Evolutionary conservation across 1,140 invertebrate species (phyloP).

Genomic region (Euschistus heros): DNA sequence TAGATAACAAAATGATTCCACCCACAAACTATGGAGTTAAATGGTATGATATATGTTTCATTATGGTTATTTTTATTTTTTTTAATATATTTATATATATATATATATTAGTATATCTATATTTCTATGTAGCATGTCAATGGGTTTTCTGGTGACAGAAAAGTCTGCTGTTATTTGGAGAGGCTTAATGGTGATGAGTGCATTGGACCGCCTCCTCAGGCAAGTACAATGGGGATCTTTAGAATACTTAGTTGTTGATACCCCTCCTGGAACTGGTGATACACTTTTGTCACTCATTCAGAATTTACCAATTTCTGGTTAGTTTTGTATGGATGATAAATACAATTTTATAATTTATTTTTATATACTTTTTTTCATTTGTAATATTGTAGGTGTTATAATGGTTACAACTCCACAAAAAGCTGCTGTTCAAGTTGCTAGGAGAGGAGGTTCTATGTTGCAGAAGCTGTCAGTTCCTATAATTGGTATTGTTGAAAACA

Average conservation of each 20-base stretch:
- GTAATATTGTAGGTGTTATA: conserved; percentile 47
- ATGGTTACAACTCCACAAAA: conserved; percentile 79
- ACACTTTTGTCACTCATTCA: conserved; percentile 79
- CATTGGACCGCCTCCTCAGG: conserved; percentile 68
- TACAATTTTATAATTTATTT: neutral
- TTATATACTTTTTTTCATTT: neutral
- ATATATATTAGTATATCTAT: neutral
- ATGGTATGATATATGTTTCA: conserved; percentile 1
- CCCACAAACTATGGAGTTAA: conserved; percentile 82
- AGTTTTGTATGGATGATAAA: neutral
- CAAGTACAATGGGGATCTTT: conserved; percentile 71
- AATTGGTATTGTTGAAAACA: conserved; percentile 75
- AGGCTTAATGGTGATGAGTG: conserved; percentile 90
- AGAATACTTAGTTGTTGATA: conserved; percentile 76
- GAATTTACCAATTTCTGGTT: conserved; percentile 70
- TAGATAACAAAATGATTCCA: conserved; percentile 70
- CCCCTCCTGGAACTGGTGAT: conserved; percentile 85
- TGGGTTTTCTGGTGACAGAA: conserved; percentile 75
- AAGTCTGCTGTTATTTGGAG: conserved; percentile 76
- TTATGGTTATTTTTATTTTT: neutral
- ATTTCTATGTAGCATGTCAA: conserved; percentile 61
- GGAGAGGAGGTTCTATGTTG: conserved; percentile 69
- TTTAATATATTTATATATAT: neutral
- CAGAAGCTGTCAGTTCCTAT: conserved; percentile 67
- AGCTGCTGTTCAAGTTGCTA: conserved; percentile 67